Conservation (phyloP, 1,140 invertebrate species). For the Penaeus chinensis region DNA sequence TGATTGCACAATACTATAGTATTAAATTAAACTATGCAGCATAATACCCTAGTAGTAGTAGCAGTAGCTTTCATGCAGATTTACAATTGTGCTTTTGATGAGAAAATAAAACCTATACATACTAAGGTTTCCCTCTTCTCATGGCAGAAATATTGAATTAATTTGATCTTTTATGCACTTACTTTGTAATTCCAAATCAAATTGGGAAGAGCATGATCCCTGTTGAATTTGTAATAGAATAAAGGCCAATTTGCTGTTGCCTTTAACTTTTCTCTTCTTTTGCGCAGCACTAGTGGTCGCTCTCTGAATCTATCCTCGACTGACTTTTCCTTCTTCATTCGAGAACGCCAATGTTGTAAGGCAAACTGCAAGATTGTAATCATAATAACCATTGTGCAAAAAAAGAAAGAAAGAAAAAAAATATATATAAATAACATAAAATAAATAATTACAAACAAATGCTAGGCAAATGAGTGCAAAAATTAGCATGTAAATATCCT, state of each 20-base stretch:
- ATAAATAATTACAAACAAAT: not conserved
- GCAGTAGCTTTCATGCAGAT: too few relatives aligned
- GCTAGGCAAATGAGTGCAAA: too few relatives aligned
- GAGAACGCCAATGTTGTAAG: slow-evolving; percentile 89
- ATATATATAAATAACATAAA: not conserved
- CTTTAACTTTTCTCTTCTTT: slow-evolving; percentile 88
- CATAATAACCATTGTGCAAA: slow-evolving; percentile 65
- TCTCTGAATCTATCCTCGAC: slow-evolving; percentile 73
- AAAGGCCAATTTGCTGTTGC: slow-evolving; percentile 91
- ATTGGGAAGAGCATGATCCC: slow-evolving; percentile 95
- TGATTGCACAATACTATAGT: too few relatives aligned
- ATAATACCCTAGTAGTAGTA: too few relatives aligned
- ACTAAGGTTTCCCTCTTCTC: too few relatives aligned
- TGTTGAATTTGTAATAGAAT: slow-evolving; percentile 96
- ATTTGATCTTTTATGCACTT: slow-evolving; percentile 10
- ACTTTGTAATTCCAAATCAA: slow-evolving; percentile 99
- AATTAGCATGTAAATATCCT: too few relatives aligned
- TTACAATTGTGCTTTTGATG: too few relatives aligned
- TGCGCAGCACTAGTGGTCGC: slow-evolving; percentile 88
- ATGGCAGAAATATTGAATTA: too few relatives aligned
- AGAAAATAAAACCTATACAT: too few relatives aligned
- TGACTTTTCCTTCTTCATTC: slow-evolving; percentile 77
- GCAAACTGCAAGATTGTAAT: slow-evolving; percentile 77
- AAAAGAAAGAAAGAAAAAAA: not conserved
- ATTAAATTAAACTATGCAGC: too few relatives aligned